Conservation (phyloP, 2,888 invertebrate genomes). For the Osedax frankpressi region DNA sequence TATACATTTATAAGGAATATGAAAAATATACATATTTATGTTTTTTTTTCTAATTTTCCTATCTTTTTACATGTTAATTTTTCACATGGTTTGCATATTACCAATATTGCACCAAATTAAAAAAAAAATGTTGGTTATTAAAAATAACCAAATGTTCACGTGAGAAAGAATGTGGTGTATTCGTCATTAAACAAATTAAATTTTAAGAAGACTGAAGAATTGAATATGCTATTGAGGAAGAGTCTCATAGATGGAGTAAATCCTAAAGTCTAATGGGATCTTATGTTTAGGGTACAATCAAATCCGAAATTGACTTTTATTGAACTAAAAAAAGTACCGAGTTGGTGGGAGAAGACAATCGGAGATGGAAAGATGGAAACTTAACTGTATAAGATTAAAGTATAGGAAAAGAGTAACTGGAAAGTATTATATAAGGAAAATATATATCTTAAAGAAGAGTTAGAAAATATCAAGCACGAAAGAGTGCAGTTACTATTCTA, state of each 20-base stretch:
- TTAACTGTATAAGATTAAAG: not conserved
- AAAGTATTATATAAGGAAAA: not conserved
- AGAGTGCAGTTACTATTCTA: not conserved
- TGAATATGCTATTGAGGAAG: not conserved
- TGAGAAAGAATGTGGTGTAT: not conserved
- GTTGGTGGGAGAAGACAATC: not conserved
- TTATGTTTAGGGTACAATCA: not conserved
- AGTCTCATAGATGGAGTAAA: not conserved
- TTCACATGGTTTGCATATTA: no score
- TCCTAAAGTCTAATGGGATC: not conserved
- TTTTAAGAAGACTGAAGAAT: not conserved
- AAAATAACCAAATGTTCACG: not conserved
- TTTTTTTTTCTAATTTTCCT: no score
- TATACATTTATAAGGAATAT: no score
- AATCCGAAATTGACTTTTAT: not conserved
- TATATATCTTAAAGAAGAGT: not conserved
- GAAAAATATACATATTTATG: no score
- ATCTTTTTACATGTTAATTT: no score
- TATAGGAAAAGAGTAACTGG: not conserved
- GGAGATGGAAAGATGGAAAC: not conserved
- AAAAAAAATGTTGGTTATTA: not conserved
- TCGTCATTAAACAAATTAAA: not conserved
- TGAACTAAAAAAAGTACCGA: not conserved
- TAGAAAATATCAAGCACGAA: not conserved
- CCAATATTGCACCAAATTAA: no score